Evolutionary conservation across 2,113 vertebrate species (phyloP).

Genomic region (Mellivora capensis): DNA sequence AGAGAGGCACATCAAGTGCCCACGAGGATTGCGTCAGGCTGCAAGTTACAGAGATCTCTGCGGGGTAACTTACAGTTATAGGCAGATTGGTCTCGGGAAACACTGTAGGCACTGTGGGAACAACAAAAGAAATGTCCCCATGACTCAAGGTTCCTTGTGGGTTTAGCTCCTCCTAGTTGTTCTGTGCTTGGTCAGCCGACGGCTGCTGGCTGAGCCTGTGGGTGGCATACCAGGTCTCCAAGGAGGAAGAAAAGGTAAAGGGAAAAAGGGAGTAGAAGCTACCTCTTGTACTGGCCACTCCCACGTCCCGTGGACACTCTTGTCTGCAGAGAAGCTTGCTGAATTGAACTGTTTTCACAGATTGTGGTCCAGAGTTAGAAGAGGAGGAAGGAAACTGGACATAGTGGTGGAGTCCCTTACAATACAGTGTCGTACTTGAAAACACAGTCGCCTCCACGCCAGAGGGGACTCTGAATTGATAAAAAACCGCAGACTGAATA

Average conservation of each 20-base stretch:
- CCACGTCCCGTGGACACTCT: background rate
- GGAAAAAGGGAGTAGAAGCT: background rate
- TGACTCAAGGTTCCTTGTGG: too few species aligned
- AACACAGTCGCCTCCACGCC: background rate
- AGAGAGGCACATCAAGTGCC: accelerated
- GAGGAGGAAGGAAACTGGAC: background rate
- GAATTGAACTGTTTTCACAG: background rate
- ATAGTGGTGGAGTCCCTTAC: accelerated
- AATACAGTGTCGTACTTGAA: too few species aligned
- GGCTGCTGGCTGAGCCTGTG: accelerated
- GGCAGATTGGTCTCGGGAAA: background rate
- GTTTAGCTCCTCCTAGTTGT: too few species aligned
- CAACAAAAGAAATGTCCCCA: background rate
- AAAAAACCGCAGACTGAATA: background rate
- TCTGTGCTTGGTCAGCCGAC: background rate
- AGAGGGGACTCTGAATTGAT: background rate
- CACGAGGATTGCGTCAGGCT: background rate
- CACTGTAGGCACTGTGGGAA: too few species aligned
- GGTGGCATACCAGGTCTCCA: accelerated
- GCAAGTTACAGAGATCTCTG: too few species aligned
- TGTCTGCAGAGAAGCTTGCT: background rate
- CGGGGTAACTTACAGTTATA: background rate
- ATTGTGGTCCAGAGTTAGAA: too few species aligned
- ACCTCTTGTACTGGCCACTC: accelerated
- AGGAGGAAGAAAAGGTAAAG: background rate